Percentiles rank a stretch among this genome's conserved stretches.
Conservation (phyloP, 2,797 vertebrate species). For the Aphelocoma californica region DNA sequence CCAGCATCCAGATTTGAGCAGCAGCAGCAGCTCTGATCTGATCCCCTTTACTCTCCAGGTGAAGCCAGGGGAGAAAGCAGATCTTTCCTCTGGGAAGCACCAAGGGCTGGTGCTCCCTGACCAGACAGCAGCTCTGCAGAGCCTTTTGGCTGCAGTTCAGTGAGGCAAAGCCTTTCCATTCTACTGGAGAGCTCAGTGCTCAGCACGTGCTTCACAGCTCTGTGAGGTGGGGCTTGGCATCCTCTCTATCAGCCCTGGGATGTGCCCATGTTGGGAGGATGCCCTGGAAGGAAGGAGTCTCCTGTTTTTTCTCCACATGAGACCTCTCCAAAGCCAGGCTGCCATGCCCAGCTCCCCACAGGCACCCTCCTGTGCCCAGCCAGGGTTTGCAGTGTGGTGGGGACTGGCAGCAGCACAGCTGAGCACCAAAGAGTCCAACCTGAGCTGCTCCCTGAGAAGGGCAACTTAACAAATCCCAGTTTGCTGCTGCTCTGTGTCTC, state of each 20-base stretch:
- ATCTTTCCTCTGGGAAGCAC: not conserved
- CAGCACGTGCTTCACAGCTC: not conserved
- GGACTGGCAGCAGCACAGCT: not conserved
- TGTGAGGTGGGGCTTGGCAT: not conserved
- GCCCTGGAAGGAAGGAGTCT: not conserved
- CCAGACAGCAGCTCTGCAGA: not conserved
- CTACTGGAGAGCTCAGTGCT: not conserved
- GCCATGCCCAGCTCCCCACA: accelerated
- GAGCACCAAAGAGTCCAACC: not conserved
- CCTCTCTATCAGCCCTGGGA: not conserved
- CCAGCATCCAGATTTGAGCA: not conserved
- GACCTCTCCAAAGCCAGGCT: not conserved
- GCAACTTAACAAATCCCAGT: not conserved
- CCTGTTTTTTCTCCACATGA: not conserved
- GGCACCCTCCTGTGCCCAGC: not conserved
- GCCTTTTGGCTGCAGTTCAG: not conserved
- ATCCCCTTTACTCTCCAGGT: not conserved
- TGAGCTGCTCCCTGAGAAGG: not conserved
- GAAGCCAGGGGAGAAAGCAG: not conserved
- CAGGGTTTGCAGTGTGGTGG: accelerated
- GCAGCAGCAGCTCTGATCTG: not conserved
- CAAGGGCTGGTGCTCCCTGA: not conserved
- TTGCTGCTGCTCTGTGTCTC: not conserved
- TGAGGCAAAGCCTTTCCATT: not conserved
- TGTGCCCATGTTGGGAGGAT: accelerated